Evolutionary conservation across 2,888 invertebrate genomes (phyloP).

Genomic region (Petrolisthes manimaculis): DNA sequence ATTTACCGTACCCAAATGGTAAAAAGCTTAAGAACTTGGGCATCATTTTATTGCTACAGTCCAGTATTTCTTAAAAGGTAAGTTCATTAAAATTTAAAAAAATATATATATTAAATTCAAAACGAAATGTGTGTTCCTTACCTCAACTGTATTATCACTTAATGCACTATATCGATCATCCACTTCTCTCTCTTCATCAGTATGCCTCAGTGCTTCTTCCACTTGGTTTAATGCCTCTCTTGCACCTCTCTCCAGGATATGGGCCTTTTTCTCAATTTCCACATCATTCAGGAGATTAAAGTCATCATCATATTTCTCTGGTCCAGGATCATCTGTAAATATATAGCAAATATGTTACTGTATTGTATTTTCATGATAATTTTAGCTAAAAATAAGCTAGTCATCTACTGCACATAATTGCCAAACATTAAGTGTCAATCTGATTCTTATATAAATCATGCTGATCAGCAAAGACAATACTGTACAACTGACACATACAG

Average conservation of each 20-base stretch:
- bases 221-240: conserved; percentile 22
- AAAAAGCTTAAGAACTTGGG: background rate
- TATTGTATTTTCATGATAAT: background rate
- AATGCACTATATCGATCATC: background rate
- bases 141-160: background rate
- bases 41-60: no score
- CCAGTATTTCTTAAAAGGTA: no score
- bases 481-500: no score
- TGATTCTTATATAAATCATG: no score
- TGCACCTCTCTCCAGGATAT: conserved; percentile 35
- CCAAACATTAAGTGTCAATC: no score
- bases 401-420: background rate
- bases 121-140: background rate
- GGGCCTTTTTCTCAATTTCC: background rate
- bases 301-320: conserved; percentile 39
- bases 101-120: background rate
- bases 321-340: conserved; percentile 44
- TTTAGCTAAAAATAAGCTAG: background rate
- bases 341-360: background rate
- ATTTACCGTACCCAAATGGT: background rate
- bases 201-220: background rate
- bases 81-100: background rate
- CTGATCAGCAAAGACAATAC: no score
- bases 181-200: background rate
- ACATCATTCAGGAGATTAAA: conserved; percentile 24